Evolutionary conservation across 2,888 invertebrate genomes (phyloP).

Genomic region (Synergus japonicus): DNA sequence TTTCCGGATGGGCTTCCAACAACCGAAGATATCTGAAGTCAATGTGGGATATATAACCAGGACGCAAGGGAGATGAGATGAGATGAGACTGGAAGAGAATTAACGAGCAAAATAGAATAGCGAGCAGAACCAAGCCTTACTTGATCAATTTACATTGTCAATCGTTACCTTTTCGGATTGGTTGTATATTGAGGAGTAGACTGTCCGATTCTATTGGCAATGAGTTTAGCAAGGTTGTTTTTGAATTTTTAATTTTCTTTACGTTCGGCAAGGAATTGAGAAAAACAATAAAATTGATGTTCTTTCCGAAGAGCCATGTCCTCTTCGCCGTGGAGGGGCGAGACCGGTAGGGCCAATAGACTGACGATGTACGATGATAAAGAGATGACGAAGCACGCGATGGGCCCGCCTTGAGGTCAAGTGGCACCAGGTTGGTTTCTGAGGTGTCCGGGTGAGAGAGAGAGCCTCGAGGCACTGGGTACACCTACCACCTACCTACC

Average conservation of each 20-base stretch:
- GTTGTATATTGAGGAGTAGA: constrained; percentile 61
- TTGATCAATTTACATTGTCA: constrained; percentile 76
- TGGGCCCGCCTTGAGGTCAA: constrained; percentile 72
- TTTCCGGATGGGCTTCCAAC: constrained; percentile 42
- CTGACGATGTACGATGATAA: constrained; percentile 71
- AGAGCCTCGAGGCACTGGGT: constrained; percentile 65
- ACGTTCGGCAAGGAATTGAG: constrained; percentile 65
- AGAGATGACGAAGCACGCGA: constrained; percentile 68
- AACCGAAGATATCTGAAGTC: constrained; percentile 43
- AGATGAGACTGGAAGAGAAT: constrained; percentile 40
- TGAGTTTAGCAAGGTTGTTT: constrained; percentile 43
- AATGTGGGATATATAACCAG: constrained; percentile 57
- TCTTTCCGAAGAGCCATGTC: constrained; percentile 78
- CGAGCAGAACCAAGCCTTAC: constrained; percentile 73
- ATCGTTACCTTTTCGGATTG: constrained; percentile 64
- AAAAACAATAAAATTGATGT: constrained; percentile 74
- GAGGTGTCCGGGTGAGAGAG: constrained; percentile 69
- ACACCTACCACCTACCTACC: constrained; percentile 65
- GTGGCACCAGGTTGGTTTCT: constrained; percentile 72
- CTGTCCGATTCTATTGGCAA: constrained; percentile 25
- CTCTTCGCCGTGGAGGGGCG: constrained; percentile 77
- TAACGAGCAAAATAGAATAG: constrained; percentile 44
- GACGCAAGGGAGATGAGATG: constrained; percentile 50
- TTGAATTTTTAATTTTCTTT: constrained; percentile 58
- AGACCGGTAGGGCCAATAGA: constrained; percentile 76